These are phyloP conservation scores for Ochropleura leucogaster DNA, from an alignment of 2,888 invertebrate species.

Conservation along the genomic window DNA sequence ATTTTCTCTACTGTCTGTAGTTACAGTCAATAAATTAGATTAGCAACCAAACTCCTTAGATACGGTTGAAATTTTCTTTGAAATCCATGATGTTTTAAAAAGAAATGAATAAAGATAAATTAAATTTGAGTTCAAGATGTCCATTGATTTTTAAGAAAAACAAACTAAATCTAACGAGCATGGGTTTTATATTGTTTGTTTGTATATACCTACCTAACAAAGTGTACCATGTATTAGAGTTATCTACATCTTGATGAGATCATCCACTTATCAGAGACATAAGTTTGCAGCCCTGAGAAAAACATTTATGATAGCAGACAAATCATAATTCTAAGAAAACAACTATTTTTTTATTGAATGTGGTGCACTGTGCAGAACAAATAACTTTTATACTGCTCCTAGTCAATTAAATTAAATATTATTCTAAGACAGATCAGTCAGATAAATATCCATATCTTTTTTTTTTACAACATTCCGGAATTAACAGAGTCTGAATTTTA, in stretches of 20 bases:
- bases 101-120: too few relatives aligned
- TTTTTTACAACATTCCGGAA: background rate
- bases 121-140: too few relatives aligned
- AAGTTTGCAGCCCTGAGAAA: background rate
- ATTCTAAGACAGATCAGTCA: background rate
- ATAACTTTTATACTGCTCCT: too few relatives aligned
- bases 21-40: too few relatives aligned
- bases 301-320: background rate
- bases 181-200: too few relatives aligned
- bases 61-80: too few relatives aligned
- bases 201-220: too few relatives aligned
- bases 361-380: background rate
- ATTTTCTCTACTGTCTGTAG: background rate
- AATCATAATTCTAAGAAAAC: background rate
- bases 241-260: background rate
- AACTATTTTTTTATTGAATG: background rate
- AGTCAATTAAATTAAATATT: background rate
- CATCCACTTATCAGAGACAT: conserved; percentile 6
- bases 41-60: too few relatives aligned
- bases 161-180: too few relatives aligned
- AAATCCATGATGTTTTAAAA: too few relatives aligned
- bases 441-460: background rate
- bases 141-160: too few relatives aligned
- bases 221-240: background rate
- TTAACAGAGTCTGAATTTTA: background rate